phyloP scores from a whole-genome alignment of 2,797 vertebrate species.

The Ataeniobius toweri region DNA sequence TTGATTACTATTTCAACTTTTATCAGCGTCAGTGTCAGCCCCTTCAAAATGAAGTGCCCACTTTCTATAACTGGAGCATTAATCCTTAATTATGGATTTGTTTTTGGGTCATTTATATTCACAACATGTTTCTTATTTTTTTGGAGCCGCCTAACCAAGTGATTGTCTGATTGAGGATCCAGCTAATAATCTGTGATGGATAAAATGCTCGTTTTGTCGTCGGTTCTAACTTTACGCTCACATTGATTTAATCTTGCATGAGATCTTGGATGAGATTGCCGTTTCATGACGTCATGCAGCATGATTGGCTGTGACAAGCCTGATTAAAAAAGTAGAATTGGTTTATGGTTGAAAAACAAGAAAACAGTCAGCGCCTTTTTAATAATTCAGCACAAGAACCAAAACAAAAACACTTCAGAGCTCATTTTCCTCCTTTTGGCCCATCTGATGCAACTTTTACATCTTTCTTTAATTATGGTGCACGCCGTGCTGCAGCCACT shows the following conservation, averaged over 20 bases:
- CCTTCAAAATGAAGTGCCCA: conserved; percentile 25
- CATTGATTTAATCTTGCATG: conserved; percentile 31
- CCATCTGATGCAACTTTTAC: conserved; percentile 25
- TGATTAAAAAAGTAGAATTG: neutral
- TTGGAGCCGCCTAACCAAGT: neutral
- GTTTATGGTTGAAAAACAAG: conserved; percentile 2
- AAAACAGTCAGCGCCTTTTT: neutral
- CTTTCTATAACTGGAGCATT: conserved; percentile 17
- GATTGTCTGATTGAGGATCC: conserved; percentile 19
- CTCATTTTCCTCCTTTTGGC: conserved; percentile 9
- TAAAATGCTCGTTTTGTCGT: conserved; percentile 20
- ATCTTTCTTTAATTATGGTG: neutral
- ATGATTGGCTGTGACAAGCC: neutral
- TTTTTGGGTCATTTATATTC: conserved; percentile 31
- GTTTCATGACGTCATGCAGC: neutral
- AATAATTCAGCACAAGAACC: conserved; percentile 21
- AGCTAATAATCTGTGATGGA: conserved; percentile 16
- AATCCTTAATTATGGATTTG: conserved; percentile 19
- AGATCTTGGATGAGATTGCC: neutral
- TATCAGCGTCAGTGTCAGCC: conserved; percentile 10
- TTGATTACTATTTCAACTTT: conserved; percentile 13
- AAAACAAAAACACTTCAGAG: conserved; percentile 22
- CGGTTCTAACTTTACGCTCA: conserved; percentile 26
- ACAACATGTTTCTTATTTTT: conserved; percentile 1
- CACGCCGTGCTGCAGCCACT: conserved; percentile 1